Conservation (phyloP, 2,797 vertebrate genomes). For the Gila robusta region DNA sequence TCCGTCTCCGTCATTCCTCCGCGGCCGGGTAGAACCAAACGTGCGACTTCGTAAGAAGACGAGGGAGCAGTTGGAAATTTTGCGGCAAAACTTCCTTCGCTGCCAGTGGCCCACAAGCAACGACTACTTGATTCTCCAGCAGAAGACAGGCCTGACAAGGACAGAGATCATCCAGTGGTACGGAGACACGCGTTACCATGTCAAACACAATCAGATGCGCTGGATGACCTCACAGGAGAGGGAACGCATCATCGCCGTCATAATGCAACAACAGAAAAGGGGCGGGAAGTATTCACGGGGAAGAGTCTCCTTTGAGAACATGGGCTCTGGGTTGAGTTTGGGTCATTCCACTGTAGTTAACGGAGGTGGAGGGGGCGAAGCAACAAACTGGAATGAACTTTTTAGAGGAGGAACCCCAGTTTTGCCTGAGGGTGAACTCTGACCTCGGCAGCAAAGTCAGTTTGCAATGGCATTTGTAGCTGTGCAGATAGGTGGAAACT, state of each 20-base stretch:
- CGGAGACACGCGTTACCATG: slow-evolving; percentile 81
- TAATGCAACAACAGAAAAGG: slow-evolving; percentile 61
- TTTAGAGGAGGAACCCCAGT: slow-evolving; percentile 44
- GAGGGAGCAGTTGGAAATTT: slow-evolving; percentile 77
- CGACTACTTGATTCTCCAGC: slow-evolving; percentile 76
- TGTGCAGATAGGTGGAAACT: slow-evolving; percentile 59
- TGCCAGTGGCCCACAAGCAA: slow-evolving; percentile 81
- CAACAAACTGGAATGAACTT: slow-evolving; percentile 43
- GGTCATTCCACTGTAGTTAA: slow-evolving; percentile 44
- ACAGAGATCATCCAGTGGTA: slow-evolving; percentile 83
- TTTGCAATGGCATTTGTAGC: slow-evolving; percentile 52
- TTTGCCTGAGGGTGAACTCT: slow-evolving; percentile 56
- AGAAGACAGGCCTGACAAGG: slow-evolving; percentile 73
- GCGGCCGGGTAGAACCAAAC: slow-evolving; percentile 61
- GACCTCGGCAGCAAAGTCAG: slow-evolving; percentile 45
- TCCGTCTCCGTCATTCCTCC: slow-evolving; percentile 44
- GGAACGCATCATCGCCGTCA: slow-evolving; percentile 41
- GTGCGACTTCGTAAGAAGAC: slow-evolving; percentile 72
- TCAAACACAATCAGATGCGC: slow-evolving; percentile 79
- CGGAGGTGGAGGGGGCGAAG: slow-evolving; percentile 20
- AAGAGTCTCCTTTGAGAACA: slow-evolving; percentile 32
- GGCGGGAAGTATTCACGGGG: background rate
- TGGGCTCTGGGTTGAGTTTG: slow-evolving; percentile 23
- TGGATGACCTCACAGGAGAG: slow-evolving; percentile 81
- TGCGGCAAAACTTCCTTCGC: slow-evolving; percentile 79